A percentile compares a stretch with the other conserved stretches of the same genome.
Conservation (phyloP, 2,888 invertebrate species). For the Drosophila falleni region DNA sequence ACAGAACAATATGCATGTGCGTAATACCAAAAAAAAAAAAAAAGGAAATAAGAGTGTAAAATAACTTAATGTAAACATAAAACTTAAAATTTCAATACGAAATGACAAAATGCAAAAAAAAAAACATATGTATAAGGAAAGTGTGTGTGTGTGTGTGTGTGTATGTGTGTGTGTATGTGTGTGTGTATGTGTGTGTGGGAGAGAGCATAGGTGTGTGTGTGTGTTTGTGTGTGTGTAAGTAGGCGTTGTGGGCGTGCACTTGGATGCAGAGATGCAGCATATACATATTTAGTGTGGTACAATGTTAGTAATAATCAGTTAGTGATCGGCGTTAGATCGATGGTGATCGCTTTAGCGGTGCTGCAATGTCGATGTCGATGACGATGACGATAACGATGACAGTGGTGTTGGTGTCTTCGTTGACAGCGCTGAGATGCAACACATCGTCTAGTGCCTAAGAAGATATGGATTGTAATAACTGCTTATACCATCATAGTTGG, state of each 20-base stretch:
- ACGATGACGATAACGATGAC: neutral
- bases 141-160: neutral
- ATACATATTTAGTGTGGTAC: slow-evolving; percentile 19
- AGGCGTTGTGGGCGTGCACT: slow-evolving; percentile 12
- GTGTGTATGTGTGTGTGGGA: neutral
- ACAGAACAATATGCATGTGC: neutral
- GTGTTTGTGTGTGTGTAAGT: slow-evolving; percentile 4
- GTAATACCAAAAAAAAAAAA: neutral
- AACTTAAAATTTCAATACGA: slow-evolving; percentile 9
- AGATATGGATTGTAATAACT: slow-evolving; percentile 84
- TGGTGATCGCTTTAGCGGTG: slow-evolving; percentile 34
- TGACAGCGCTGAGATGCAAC: slow-evolving; percentile 12
- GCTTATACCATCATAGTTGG: slow-evolving; percentile 84
- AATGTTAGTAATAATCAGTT: slow-evolving; percentile 31
- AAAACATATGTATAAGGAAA: slow-evolving; percentile 5
- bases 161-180: slow-evolving; percentile 11
- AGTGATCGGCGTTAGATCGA: slow-evolving; percentile 19
- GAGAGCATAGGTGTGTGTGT: neutral
- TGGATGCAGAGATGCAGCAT: slow-evolving; percentile 17
- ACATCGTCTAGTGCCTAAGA: slow-evolving; percentile 79
- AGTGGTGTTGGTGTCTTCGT: slow-evolving; percentile 7
- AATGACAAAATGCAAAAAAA: slow-evolving; percentile 15
- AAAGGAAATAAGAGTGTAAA: neutral
- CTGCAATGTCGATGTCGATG: slow-evolving; percentile 2
- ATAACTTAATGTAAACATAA: slow-evolving; percentile 4